Evolutionary conservation across 2,888 invertebrate genomes (phyloP), one percentile per base, ranked within the genome.

Genomic region (Napeogenes inachia): DNA sequence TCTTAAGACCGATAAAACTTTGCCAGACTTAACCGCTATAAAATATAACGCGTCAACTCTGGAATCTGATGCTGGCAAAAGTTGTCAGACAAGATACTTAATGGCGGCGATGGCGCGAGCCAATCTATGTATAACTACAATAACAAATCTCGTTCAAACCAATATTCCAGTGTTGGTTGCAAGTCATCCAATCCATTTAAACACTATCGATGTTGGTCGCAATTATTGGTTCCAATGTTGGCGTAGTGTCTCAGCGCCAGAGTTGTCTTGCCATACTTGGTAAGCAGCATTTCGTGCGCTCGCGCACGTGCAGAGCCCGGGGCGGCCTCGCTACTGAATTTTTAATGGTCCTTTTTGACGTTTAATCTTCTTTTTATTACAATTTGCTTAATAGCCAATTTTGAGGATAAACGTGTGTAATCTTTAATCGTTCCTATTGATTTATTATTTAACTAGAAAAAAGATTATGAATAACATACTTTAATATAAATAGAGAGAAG

Each of bases 261-360:
- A 67, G 66, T 61, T 56, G 67, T 55, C 63, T 59, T 54, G 60
- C 79, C 78, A 73, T 80, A 76, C 75, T 72, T 66, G 76, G 74
- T 69, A 69, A 72, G 72, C 78, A 73, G 71, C 75, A 78, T 78
- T 78, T 73, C 65, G 67, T 66, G 67, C 66, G 21, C 21, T 21
- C 21, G 68, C 82, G 87, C 87, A 86, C 87, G 87, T 87, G 88
- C 81, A 85, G 57, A 68, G 77, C 87, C 77, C 70, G 75, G 70
- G 84, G 85, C 86, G 67, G 68, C 69, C 69, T 65, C 67, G 87
- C 87, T 89, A 88, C 89, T 79, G 87, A 81, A 75, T 77, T 84
- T 77, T 82, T 83, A 83, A 82, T 84, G 77, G 78, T 76, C 75
- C 79, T 84, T 82, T 84, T 86, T 80, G 47, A 63, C 76, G 68